phyloP scores from a whole-genome alignment of 2,113 vertebrate species.

The Pavo muticus region DNA sequence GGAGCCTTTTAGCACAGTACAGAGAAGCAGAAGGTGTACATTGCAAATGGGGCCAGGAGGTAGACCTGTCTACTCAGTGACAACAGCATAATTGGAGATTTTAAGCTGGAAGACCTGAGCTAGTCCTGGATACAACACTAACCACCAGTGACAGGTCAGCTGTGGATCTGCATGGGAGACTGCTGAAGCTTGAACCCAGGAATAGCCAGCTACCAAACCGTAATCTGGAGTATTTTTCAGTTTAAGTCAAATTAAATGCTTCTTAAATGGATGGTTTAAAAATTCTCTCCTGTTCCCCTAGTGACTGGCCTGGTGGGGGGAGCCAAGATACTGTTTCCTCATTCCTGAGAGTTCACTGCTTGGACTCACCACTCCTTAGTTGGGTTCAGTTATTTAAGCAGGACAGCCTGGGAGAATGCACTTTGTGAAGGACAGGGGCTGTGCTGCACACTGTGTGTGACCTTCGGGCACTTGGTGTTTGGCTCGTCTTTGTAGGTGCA shows the following conservation, averaged over 20 bases:
- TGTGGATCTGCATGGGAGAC: background rate
- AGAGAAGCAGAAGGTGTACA: background rate
- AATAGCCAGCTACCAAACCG: background rate
- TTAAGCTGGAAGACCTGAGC: background rate
- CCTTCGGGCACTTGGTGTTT: background rate
- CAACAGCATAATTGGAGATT: background rate
- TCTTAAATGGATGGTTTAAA: background rate
- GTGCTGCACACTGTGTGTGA: background rate
- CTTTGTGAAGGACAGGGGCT: background rate
- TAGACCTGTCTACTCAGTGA: background rate
- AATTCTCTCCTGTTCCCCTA: background rate
- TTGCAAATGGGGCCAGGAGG: fast-evolving
- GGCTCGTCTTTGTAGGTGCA: background rate
- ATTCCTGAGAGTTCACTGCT: slow-evolving; percentile 22
- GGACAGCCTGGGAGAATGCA: background rate
- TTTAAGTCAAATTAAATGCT: background rate
- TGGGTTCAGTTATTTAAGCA: slow-evolving; percentile 49
- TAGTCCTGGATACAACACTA: background rate
- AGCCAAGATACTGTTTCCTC: slow-evolving; percentile 36
- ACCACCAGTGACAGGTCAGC: background rate
- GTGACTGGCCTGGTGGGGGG: background rate
- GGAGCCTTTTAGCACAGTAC: background rate
- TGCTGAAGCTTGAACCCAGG: background rate
- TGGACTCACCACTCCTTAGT: slow-evolving; percentile 22
- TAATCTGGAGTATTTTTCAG: background rate